phyloP scores from a whole-genome alignment of 2,888 invertebrate species.

The Agrotis exclamationis region DNA sequence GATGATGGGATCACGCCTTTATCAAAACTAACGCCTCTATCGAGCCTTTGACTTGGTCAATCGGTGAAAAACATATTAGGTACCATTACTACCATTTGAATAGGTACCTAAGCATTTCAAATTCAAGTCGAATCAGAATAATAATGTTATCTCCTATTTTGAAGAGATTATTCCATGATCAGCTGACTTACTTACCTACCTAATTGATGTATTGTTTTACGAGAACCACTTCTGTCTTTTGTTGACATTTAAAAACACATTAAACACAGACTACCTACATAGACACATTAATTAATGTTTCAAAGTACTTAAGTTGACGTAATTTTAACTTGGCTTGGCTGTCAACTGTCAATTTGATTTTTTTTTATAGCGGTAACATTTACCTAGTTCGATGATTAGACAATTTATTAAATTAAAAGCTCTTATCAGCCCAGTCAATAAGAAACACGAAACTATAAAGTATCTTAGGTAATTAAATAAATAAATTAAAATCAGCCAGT shows the following conservation, averaged over 20 bases:
- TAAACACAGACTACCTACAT: no score
- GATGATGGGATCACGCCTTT: no score
- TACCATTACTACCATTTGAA: no score
- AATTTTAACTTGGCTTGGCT: no score
- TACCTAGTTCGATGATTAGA: slow-evolving; percentile 3
- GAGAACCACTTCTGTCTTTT: not conserved
- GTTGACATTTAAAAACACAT: not conserved
- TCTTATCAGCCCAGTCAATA: slow-evolving; percentile 11
- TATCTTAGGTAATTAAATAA: slow-evolving; percentile 21
- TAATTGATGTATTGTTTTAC: not conserved
- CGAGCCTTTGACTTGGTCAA: no score
- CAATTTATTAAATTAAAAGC: not conserved
- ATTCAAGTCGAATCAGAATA: not conserved
- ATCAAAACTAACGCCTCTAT: no score
- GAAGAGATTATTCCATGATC: not conserved
- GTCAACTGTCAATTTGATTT: no score
- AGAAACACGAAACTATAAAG: slow-evolving; percentile 12
- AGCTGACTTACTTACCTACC: not conserved
- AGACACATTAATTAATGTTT: no score
- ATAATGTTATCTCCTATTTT: not conserved
- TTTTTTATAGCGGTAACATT: not conserved
- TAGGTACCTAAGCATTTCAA: no score
- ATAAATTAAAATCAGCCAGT: slow-evolving; percentile 15
- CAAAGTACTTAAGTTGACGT: no score
- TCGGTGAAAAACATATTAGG: no score